Conservation (phyloP, 2,888 invertebrate species). For the Agonopterix subpropinquella region DNA sequence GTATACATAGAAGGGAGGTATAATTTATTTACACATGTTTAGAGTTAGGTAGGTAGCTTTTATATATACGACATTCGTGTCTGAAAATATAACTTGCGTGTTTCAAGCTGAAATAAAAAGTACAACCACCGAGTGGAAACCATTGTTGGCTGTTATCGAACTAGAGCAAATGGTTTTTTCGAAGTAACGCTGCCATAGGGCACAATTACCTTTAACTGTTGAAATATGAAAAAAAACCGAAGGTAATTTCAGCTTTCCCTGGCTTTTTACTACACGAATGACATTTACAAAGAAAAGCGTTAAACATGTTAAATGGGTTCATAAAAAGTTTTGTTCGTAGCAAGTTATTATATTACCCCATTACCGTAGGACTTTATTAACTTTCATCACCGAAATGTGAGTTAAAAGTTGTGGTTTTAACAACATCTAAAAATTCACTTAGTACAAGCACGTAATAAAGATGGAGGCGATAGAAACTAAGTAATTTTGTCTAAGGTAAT, state of each 20-base stretch:
- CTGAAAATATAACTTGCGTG: slow-evolving; percentile 39
- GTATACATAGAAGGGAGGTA: too few species aligned
- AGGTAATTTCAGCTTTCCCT: slow-evolving; percentile 4
- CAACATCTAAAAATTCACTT: slow-evolving; percentile 3
- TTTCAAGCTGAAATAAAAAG: slow-evolving; percentile 33
- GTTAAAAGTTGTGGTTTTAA: slow-evolving; percentile 2
- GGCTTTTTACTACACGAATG: neutral
- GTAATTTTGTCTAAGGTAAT: too few species aligned
- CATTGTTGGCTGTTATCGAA: slow-evolving; percentile 40
- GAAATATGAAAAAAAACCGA: neutral
- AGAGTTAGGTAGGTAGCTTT: neutral
- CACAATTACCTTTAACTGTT: neutral
- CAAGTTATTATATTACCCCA: slow-evolving; percentile 3
- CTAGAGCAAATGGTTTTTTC: slow-evolving; percentile 25
- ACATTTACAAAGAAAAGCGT: slow-evolving; percentile 2
- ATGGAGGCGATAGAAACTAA: too few species aligned
- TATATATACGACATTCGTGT: slow-evolving; percentile 29
- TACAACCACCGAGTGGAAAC: slow-evolving; percentile 33
- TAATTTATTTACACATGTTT: too few species aligned
- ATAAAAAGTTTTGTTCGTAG: slow-evolving; percentile 5
- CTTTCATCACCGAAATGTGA: neutral
- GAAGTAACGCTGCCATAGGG: slow-evolving; percentile 1
- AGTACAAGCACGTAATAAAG: neutral
- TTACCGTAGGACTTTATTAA: neutral
- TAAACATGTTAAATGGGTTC: slow-evolving; percentile 1